phyloP scores from a whole-genome alignment of 37 sponge, comb jelly and placozoan species.

The Ephydatia muelleri region DNA sequence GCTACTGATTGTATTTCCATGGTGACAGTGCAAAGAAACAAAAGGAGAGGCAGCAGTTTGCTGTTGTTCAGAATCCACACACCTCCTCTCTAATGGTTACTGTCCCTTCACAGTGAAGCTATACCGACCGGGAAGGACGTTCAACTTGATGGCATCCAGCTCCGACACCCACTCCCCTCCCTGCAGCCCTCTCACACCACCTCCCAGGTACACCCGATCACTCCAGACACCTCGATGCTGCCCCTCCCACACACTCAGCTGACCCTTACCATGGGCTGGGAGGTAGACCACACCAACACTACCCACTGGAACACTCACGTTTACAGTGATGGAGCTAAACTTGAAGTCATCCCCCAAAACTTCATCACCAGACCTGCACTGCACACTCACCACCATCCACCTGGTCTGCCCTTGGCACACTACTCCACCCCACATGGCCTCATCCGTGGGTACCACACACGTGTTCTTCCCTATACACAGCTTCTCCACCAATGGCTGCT shows the following conservation, averaged over 20 bases:
- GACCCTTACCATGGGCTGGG: constrained; percentile 32
- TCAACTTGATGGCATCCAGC: not conserved
- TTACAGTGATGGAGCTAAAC: constrained; percentile 17
- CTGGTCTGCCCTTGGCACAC: constrained; percentile 14
- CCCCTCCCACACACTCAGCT: constrained; percentile 23
- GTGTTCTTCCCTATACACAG: constrained; percentile 18
- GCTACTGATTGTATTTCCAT: not conserved
- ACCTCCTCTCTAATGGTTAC: not conserved
- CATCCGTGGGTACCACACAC: constrained; percentile 33
- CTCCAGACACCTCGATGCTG: not conserved
- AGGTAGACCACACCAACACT: constrained; percentile 19
- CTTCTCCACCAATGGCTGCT: constrained; percentile 26
- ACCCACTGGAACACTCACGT: constrained; percentile 34
- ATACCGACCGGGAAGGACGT: constrained; percentile 17
- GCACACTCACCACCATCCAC: constrained; percentile 35
- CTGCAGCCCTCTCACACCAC: not conserved
- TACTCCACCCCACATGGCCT: constrained; percentile 32
- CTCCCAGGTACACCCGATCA: not conserved
- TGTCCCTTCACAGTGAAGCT: constrained; percentile 4
- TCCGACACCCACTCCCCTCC: constrained; percentile 8
- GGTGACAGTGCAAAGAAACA: not conserved
- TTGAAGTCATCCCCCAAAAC: not conserved
- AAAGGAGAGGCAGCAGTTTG: not conserved
- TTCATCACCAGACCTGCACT: constrained; percentile 4
- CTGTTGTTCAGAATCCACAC: not conserved